Conservation (phyloP, 2,113 vertebrate species). For the Nothobranchius furzeri region DNA sequence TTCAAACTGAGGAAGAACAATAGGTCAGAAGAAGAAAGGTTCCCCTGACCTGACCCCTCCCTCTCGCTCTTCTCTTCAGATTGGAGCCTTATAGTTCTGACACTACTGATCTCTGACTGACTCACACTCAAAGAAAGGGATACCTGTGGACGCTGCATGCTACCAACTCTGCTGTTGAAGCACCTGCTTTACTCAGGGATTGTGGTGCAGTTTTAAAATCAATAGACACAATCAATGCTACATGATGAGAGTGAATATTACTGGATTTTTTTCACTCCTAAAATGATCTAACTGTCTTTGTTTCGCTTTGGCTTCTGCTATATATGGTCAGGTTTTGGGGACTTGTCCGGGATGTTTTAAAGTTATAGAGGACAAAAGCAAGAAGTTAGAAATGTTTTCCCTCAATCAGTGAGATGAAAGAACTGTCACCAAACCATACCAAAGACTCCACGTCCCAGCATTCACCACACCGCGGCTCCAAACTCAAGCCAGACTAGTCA, state of each 20-base stretch:
- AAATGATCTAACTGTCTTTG: not conserved
- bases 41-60: slow-evolving; percentile 68
- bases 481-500: too few relatives aligned
- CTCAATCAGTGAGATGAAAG: too few relatives aligned
- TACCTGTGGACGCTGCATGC: slow-evolving; percentile 62
- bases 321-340: too few relatives aligned
- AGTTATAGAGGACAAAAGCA: too few relatives aligned
- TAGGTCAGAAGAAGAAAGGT: slow-evolving; percentile 78
- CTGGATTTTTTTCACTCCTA: not conserved
- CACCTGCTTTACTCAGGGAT: slow-evolving; percentile 45
- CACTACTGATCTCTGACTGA: slow-evolving; percentile 70
- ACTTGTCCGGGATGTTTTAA: too few relatives aligned
- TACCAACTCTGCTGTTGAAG: slow-evolving; percentile 28
- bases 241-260: not conserved
- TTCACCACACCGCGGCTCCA: too few relatives aligned
- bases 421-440: too few relatives aligned
- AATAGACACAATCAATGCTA: not conserved
- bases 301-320: too few relatives aligned
- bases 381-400: too few relatives aligned
- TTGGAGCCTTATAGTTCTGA: slow-evolving; percentile 63
- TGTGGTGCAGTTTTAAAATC: not conserved
- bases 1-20: slow-evolving; percentile 77
- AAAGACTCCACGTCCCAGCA: too few relatives aligned
- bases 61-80: slow-evolving; percentile 49
- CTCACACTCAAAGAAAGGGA: slow-evolving; percentile 56